Conservation (phyloP, 1,140 invertebrate species). For the Tetramorium parvispinum region DNA sequence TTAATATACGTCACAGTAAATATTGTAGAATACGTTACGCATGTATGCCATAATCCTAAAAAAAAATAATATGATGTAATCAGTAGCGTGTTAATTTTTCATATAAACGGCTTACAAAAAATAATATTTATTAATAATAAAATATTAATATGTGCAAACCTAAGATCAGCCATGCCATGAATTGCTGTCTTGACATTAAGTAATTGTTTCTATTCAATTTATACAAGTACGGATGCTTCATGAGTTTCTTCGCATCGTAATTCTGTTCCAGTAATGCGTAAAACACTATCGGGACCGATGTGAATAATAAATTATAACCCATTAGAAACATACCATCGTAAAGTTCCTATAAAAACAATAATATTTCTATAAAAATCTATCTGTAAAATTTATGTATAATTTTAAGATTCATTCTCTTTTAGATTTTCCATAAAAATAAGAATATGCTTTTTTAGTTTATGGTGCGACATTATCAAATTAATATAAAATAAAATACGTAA, state of each 20-base stretch:
- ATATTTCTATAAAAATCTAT: neutral
- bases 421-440: neutral
- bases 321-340: slow-evolving; percentile 91
- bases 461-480: neutral
- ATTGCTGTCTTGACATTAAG: slow-evolving; percentile 88
- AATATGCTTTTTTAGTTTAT: neutral
- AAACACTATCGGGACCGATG: slow-evolving; percentile 89
- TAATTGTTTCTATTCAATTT: slow-evolving; percentile 88
- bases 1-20: slow-evolving; percentile 81
- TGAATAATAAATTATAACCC: slow-evolving; percentile 91
- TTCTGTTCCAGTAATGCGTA: slow-evolving; percentile 91
- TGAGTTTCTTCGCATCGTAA: slow-evolving; percentile 87
- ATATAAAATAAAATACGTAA: neutral
- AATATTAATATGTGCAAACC: slow-evolving; percentile 82
- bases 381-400: neutral
- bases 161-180: slow-evolving; percentile 88
- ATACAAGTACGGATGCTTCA: slow-evolving; percentile 89
- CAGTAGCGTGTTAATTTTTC: neutral
- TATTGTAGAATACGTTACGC: slow-evolving; percentile 86
- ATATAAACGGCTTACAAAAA: neutral
- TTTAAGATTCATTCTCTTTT: neutral
- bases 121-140: slow-evolving; percentile 8
- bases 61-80: slow-evolving; percentile 74
- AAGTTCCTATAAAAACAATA: slow-evolving; percentile 85
- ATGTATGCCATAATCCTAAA: slow-evolving; percentile 87